phyloP scores from a whole-genome alignment of 2,888 invertebrate species.

The Zaprionus bogoriensis region DNA sequence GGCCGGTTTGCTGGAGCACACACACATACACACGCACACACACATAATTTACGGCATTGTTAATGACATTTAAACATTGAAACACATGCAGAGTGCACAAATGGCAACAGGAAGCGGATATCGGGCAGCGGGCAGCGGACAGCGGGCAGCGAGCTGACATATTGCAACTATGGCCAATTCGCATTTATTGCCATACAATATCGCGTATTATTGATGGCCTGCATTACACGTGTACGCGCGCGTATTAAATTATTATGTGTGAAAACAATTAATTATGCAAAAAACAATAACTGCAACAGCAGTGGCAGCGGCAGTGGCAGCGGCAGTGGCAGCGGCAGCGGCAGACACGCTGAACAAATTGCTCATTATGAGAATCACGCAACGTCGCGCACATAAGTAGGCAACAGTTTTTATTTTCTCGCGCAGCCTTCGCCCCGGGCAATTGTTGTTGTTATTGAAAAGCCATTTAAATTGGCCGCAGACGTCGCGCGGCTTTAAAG shows the following conservation, averaged over 20 bases:
- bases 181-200: conserved; percentile 52
- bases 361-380: conserved; percentile 69
- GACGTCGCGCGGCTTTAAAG: conserved; percentile 51
- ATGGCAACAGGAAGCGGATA: conserved; percentile 42
- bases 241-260: conserved; percentile 81
- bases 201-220: conserved; percentile 59
- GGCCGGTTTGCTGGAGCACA: neutral
- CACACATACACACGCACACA: neutral
- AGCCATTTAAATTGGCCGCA: conserved; percentile 69
- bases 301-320: neutral
- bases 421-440: conserved; percentile 13
- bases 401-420: conserved; percentile 41
- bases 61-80: conserved; percentile 79
- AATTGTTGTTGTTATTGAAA: conserved; percentile 62
- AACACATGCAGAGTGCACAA: conserved; percentile 62
- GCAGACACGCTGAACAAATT: conserved; percentile 23
- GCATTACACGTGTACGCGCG: conserved; percentile 65
- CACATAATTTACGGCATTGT: conserved; percentile 73
- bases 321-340: neutral
- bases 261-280: conserved; percentile 81
- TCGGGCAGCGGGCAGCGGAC: neutral
- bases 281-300: conserved; percentile 36
- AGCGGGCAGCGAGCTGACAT: conserved; percentile 33
- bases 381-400: conserved; percentile 67
- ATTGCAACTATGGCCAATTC: conserved; percentile 67